Conservation (phyloP, 2,113 vertebrate species). For the Calyptomena viridis region DNA sequence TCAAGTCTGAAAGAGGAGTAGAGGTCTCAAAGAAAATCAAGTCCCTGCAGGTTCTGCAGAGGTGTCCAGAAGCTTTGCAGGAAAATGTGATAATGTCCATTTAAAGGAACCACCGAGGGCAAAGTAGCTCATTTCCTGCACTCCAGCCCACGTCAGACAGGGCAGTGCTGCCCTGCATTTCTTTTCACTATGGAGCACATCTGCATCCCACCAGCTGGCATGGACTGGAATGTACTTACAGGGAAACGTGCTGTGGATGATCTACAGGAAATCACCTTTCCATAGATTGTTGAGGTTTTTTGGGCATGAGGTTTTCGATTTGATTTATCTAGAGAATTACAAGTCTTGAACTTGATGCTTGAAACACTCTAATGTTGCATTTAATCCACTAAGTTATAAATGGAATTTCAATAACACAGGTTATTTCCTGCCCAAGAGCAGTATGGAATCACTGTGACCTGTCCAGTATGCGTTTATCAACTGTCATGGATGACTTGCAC, state of each 20-base stretch:
- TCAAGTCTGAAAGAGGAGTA: slow-evolving; percentile 1
- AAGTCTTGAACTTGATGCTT: background rate
- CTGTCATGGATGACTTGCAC: background rate
- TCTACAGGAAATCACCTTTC: background rate
- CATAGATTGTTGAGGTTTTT: background rate
- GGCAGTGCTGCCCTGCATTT: background rate
- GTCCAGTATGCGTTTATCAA: background rate
- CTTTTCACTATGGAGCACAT: background rate
- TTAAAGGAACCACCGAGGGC: background rate
- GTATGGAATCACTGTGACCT: background rate
- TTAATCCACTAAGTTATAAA: background rate
- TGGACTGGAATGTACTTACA: background rate
- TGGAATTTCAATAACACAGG: background rate
- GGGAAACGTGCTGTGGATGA: background rate
- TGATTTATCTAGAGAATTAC: background rate
- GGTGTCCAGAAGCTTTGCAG: background rate
- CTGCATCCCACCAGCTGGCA: background rate
- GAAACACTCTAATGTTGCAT: background rate
- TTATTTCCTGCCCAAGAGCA: background rate
- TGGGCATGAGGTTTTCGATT: background rate
- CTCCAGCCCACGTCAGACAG: background rate
- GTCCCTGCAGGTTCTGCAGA: background rate
- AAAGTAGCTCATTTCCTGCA: background rate
- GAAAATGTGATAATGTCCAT: background rate
- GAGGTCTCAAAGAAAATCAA: background rate